Evolutionary conservation across 2,113 vertebrate species (phyloP).

Genomic region (Tringa solitaria): DNA sequence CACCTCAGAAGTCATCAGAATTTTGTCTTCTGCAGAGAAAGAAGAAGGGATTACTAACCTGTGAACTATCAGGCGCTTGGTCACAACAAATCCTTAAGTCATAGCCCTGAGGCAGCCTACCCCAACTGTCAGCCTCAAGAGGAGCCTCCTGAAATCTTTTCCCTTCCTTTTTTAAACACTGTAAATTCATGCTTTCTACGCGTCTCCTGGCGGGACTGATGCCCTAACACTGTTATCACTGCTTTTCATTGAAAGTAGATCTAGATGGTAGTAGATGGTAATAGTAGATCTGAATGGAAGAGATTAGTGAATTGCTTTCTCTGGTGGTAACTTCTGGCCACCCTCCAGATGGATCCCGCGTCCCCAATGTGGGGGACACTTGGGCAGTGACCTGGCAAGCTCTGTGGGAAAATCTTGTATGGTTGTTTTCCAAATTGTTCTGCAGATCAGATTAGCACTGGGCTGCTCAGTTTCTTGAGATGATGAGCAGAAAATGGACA

Average conservation of each 20-base stretch:
- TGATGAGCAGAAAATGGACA: not conserved
- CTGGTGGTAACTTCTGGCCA: not conserved
- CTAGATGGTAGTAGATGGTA: not conserved
- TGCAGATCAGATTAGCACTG: not conserved
- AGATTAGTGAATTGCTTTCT: not conserved
- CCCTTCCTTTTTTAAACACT: not conserved
- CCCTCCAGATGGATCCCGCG: not conserved
- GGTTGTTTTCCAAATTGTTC: not conserved
- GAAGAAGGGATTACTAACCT: not conserved
- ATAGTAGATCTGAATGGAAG: not conserved
- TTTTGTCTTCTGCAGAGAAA: not conserved
- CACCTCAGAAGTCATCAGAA: not conserved
- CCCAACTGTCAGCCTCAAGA: not conserved
- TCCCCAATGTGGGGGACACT: rapidly evolving
- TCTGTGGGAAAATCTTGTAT: not conserved
- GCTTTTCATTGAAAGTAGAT: not conserved
- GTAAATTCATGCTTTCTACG: not conserved
- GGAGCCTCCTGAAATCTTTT: not conserved
- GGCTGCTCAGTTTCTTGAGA: not conserved
- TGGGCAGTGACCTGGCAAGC: not conserved
- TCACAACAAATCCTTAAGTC: not conserved
- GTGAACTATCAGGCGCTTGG: not conserved
- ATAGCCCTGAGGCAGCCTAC: not conserved
- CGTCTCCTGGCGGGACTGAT: rapidly evolving
- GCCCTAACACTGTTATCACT: not conserved